Percentiles rank a stretch among this genome's conserved stretches.
Evolutionary conservation across 2,888 invertebrate species (phyloP).

Genomic region (Aphidius colemani): DNA sequence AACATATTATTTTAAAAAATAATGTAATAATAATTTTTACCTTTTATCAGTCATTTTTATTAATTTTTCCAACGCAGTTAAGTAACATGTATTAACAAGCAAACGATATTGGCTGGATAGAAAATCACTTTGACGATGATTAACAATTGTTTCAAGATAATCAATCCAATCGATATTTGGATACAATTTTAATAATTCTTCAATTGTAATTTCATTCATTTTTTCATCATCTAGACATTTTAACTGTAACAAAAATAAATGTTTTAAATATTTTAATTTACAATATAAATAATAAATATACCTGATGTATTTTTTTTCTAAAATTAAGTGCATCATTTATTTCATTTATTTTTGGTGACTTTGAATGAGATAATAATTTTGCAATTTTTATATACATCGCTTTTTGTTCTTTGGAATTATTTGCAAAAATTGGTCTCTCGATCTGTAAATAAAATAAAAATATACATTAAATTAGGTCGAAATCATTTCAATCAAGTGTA

Average conservation of each 20-base stretch:
- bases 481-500: not conserved
- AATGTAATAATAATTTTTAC: conserved; percentile 21
- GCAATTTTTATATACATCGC: conserved; percentile 32
- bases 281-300: conserved; percentile 5
- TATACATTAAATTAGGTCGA: conserved; percentile 10
- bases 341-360: conserved; percentile 24
- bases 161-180: conserved; percentile 38
- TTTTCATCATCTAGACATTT: conserved; percentile 6
- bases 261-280: not conserved
- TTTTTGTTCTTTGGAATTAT: conserved; percentile 15
- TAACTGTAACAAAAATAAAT: not conserved
- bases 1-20: not conserved
- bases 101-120: conserved; percentile 36
- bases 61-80: conserved; percentile 30
- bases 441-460: conserved; percentile 3
- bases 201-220: conserved; percentile 34
- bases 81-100: conserved; percentile 32
- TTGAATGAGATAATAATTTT: conserved; percentile 23
- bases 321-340: conserved; percentile 32
- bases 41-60: conserved; percentile 33
- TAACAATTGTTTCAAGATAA: conserved; percentile 35
- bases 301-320: conserved; percentile 27
- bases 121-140: conserved; percentile 33
- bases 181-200: conserved; percentile 31
- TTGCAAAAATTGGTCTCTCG: conserved; percentile 31